phyloP scores from a whole-genome alignment of 2,888 invertebrate genomes.

The Glyphotaelius pellucidus region DNA sequence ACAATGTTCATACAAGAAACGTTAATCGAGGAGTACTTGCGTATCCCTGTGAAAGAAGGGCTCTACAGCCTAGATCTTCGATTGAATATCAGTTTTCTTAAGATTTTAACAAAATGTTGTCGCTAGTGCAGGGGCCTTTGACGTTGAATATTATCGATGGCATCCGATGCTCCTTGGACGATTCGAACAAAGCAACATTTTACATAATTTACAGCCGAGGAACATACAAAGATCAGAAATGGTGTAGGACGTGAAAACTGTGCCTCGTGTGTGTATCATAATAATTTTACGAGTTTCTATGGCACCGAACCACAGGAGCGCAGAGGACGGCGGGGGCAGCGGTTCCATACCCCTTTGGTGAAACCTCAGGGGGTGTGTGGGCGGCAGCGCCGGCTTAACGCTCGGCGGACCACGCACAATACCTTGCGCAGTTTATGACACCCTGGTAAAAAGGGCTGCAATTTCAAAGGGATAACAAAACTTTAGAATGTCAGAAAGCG shows the following conservation, averaged over 20 bases:
- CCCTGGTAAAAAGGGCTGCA: background rate
- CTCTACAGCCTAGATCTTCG: no score
- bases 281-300: conserved; percentile 63
- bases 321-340: conserved; percentile 41
- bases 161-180: background rate
- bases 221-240: conserved; percentile 12
- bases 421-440: background rate
- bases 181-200: background rate
- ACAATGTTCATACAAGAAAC: no score
- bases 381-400: conserved; percentile 44
- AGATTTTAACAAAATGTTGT: background rate
- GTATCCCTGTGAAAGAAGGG: no score
- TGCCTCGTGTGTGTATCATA: conserved; percentile 52
- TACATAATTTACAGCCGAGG: background rate
- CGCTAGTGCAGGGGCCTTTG: no score
- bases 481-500: background rate
- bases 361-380: conserved; percentile 29
- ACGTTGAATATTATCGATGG: background rate
- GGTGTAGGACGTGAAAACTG: conserved; percentile 23
- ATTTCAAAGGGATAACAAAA: background rate
- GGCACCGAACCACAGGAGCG: conserved; percentile 51
- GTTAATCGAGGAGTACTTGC: no score
- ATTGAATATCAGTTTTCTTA: background rate
- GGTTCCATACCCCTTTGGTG: conserved; percentile 33
- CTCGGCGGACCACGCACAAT: conserved; percentile 9